Evolutionary conservation across 2,888 invertebrate species (phyloP), one percentile per base, ranked within the genome.

Genomic region (Thera obeliscata): DNA sequence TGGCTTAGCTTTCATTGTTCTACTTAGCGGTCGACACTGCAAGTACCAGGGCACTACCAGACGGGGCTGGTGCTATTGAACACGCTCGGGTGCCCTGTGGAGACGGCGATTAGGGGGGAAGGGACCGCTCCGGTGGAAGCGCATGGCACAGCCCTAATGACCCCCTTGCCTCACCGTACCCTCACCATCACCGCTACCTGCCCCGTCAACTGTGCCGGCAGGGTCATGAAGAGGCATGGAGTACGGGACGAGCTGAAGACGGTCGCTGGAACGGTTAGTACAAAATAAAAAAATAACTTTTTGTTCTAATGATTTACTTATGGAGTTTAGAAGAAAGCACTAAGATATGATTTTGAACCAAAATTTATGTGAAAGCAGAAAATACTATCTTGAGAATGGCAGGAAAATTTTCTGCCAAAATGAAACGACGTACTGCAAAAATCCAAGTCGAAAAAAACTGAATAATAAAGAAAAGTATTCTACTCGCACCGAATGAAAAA

Each of bases 21-120:
- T 60, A 48, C 69, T 0, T 64, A 93, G 93, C 87, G 91, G 2
- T 93, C 93, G 0, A 92, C 93, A 0, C 78, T 93, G 3, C 93
- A 93, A 86, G 76, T 84, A 9, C 93, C 93, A 2, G 82, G 84
- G 2, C 85, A 84, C 46, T 83, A 87, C 56, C 85, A 90, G 66
- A 89, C 95, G 0, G 95, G 95, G 0, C 75, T 96, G 57, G 94
- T 95, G 67, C 82, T 96, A 38, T 86, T 96, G 75, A 96, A 96
- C 81, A 94, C 95, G 0, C 83, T 96, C 11, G 94, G 93, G 0
- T 96, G 96, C 77, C 83, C 92, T 0, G 81, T 96, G 8, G 91
- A 90, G 36, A 71, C 90, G 61, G 73, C 82, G 0, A 84, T 92
- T 57, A 74, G 72, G 2, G 90, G 87, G 0, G 86, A 87, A 66